Base-by-base conservation (phyloP, 2,113 vertebrate genomes). In the Mesitornis unicolor region DNA sequence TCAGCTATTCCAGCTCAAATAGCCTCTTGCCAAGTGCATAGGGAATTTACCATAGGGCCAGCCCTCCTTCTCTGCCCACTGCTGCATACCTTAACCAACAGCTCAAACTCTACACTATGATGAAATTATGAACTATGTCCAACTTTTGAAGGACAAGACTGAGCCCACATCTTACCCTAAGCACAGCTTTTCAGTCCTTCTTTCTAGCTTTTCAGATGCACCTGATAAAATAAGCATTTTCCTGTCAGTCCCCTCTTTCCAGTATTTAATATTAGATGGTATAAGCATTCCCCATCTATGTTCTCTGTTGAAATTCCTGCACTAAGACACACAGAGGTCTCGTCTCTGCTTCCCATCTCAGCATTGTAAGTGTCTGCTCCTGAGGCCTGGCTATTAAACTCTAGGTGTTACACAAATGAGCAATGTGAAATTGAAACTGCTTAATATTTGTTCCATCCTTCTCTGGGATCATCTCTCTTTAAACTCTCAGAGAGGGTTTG, bases 1-100 rank as follows among this genome's bases (percentile, higher is more conserved):
- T 78, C 20, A 40, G 16, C 12, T 61, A 35, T 40, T 74, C 33
- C 10, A 9, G 21, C 19, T 81, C 68, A 50, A 40, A 76, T 26
- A 80, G 22, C 6, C 24, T 69, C 33, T 61, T 74, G 11, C 24
- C 43, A 56, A 51, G n/a, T 15, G 5, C 51, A 35, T 10, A 51
- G 26, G 8, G n/a, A 56, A 60, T 16, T 61, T 69, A 25, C 16
- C 35, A 69, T 13, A 60, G n/a, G 29, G 50, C 33, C 22, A n/a
- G 7, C 25, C 38, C 48, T 83, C 33, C 25, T 57, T 13, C 47
- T 76, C 35, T 38, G 54, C 35, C 36, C 17, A 36, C 28, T 43
- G 33, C 36, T 61, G 33, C 2, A 0, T 42, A 11, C 13, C 10
- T 68, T 69, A 64, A 17, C 36, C 0, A 0, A 25, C 64, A 84